Conservation (phyloP, 2,888 invertebrate genomes). For the Meiosimyza decipiens region DNA sequence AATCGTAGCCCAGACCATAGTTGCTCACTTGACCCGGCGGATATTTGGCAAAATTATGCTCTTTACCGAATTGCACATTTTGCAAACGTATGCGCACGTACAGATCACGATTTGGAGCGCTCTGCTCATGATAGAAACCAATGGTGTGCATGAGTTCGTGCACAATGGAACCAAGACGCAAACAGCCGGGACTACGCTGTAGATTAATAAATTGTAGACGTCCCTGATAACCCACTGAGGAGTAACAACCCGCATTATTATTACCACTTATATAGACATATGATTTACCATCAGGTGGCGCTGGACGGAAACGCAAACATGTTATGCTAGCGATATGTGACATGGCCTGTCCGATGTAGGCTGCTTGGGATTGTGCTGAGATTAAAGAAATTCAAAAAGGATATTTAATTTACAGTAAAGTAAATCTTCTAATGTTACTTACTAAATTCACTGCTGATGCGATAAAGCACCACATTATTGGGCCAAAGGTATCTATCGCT, state of each 20-base stretch:
- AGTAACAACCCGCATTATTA: constrained; percentile 75
- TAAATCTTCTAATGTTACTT: constrained; percentile 20
- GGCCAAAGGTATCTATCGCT: constrained; percentile 25
- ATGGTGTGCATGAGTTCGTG: constrained; percentile 82
- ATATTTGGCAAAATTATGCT: constrained; percentile 77
- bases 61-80: constrained; percentile 69
- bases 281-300: constrained; percentile 31
- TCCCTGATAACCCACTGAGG: constrained; percentile 76
- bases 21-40: constrained; percentile 69
- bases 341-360: constrained; percentile 44
- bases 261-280: constrained; percentile 27
- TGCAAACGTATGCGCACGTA: constrained; percentile 70
- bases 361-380: neutral
- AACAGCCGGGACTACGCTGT: constrained; percentile 52
- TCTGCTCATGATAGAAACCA: constrained; percentile 85
- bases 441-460: constrained; percentile 41
- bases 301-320: constrained; percentile 44
- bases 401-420: neutral
- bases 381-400: neutral
- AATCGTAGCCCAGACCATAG: constrained; percentile 78
- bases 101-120: constrained; percentile 77
- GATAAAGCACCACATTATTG: constrained; percentile 43
- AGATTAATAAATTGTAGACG: constrained; percentile 52
- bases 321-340: constrained; percentile 39
- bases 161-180: constrained; percentile 70